Evolutionary conservation across 2,113 vertebrate species (phyloP), one percentile per base, ranked within the genome.

Genomic region (Pontoporia blainvillei): DNA sequence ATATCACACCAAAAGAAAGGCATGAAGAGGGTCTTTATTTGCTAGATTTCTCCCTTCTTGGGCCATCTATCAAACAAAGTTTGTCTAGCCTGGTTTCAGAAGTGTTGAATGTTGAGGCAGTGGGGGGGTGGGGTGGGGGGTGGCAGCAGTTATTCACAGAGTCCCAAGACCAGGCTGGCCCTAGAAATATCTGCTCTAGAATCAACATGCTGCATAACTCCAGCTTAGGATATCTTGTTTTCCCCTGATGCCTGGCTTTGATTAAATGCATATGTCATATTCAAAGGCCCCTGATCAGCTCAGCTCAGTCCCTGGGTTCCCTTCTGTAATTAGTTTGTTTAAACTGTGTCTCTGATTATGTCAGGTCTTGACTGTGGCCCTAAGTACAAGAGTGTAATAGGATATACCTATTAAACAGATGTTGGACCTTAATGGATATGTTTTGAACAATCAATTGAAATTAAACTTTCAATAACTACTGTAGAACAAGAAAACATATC

Each of bases 291-390:
- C 61, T 98, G 98, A 97, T 98, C 98, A 98, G 98, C 97, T 98
- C 98, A 98, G 98, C 95, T 98, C 98, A 98, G 98, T 98, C 98
- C 98, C 98, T 98, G 98, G 98, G 97, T 98, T 98, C 98, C 98
- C 98, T 98, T 98, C 94, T 98, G 98, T 98, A 99, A 99, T 99
- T 98, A 98, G 98, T 99, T 99, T 99, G 98, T 98, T 99, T 99
- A 99, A 99, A 99, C 98, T 98, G 96, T 98, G 98, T 98, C 98
- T 98, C 98, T 97, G 97, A 98, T 98, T 99, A 98, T 99, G 98
- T 98, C 98, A 98, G 98, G 98, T 99, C 98, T 98, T 98, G 98
- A 98, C 98, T 97, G 97, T 98, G 98, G 98, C 98, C 97, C 98
- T 98, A 98, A 98, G 98, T 98, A 98, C 98, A 98, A 98, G 97